Evolutionary conservation across 2,797 vertebrate species (phyloP).

Genomic region (Rhinophrynus dorsalis): DNA sequence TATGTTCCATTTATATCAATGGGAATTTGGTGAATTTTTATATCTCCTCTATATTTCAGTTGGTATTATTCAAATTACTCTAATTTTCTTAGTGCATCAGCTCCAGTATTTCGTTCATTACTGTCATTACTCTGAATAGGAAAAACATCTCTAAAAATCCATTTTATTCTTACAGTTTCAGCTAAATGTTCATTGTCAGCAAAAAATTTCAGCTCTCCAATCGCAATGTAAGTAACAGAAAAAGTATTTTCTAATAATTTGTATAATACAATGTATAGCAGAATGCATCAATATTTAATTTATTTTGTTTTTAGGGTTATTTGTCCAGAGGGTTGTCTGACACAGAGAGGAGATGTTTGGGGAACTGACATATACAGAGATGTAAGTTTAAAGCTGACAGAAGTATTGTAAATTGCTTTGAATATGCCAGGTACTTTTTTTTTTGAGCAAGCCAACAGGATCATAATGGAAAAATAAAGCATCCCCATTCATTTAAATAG

Average conservation of each 20-base stretch:
- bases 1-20: no score
- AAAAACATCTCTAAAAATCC: neutral
- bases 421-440: no score
- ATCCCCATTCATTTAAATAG: no score
- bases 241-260: no score
- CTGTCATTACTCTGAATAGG: neutral
- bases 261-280: no score
- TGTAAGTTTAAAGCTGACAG: neutral
- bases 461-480: no score
- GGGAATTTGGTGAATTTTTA: no score
- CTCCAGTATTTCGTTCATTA: no score
- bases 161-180: neutral
- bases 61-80: no score
- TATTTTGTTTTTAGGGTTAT: slow-evolving; percentile 7
- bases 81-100: no score
- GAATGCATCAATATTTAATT: neutral
- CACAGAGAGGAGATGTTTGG: neutral
- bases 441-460: no score
- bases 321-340: neutral
- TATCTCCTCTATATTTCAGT: no score
- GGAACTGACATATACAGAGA: neutral
- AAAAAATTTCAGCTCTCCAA: neutral
- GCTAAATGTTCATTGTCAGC: neutral
- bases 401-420: neutral
- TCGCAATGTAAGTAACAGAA: slow-evolving; percentile 1